Conservation (phyloP, 2,888 invertebrate genomes). For the Ectemnius cavifrons region DNA sequence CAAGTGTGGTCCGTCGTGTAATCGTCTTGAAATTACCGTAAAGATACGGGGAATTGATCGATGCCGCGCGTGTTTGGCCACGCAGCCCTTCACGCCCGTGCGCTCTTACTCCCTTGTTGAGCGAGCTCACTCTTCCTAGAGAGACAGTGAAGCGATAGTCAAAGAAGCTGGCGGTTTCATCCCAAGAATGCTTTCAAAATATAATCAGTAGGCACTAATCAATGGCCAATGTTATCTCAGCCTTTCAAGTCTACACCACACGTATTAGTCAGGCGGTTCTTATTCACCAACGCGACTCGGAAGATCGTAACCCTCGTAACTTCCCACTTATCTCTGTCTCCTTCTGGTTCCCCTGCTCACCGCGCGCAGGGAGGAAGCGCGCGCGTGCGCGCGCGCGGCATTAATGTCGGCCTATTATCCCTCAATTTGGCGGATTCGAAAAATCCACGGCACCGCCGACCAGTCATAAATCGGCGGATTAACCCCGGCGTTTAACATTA, state of each 20-base stretch:
- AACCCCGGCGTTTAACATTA: slow-evolving; percentile 74
- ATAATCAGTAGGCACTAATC: slow-evolving; percentile 14
- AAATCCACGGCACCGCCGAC: slow-evolving; percentile 63
- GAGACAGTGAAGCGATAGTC: too few relatives aligned
- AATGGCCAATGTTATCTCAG: background rate
- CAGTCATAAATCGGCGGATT: slow-evolving; percentile 74
- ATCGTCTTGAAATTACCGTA: background rate
- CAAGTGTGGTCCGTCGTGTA: slow-evolving; percentile 38
- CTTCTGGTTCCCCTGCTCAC: slow-evolving; percentile 10
- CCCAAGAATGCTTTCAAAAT: slow-evolving; percentile 28
- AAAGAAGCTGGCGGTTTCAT: background rate
- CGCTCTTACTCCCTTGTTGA: background rate
- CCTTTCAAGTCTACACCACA: slow-evolving; percentile 4
- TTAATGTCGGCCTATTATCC: slow-evolving; percentile 68
- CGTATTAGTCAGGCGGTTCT: slow-evolving; percentile 49
- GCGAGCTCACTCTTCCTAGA: too few relatives aligned
- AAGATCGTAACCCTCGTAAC: slow-evolving; percentile 28
- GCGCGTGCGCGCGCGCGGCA: slow-evolving; percentile 43
- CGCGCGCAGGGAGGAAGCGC: background rate
- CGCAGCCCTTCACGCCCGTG: slow-evolving; percentile 25
- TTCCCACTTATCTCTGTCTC: slow-evolving; percentile 51
- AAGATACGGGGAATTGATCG: slow-evolving; percentile 18
- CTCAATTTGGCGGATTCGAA: slow-evolving; percentile 64
- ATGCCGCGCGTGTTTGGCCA: too few relatives aligned
- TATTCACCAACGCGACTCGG: slow-evolving; percentile 40